A percentile compares a stretch with the other conserved stretches of the same genome.
Conservation (phyloP, 2,797 vertebrate genomes). For the Lerista edwardsae region DNA sequence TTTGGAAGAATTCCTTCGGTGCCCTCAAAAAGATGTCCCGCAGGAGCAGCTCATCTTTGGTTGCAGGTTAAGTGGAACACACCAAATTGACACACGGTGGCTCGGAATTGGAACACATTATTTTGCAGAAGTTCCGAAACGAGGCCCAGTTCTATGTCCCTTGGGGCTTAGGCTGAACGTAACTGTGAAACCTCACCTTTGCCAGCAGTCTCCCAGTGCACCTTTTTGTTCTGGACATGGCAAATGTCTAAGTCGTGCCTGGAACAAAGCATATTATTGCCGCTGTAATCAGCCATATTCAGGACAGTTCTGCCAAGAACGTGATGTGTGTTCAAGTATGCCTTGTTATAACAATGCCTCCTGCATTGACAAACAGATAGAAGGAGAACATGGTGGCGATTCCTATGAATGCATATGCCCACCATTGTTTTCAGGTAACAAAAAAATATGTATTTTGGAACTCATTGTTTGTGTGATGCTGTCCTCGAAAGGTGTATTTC, state of each 20-base stretch:
- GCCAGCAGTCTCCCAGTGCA: conserved; percentile 75
- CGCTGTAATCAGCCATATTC: conserved; percentile 79
- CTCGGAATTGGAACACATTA: conserved; percentile 82
- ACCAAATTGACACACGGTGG: conserved; percentile 79
- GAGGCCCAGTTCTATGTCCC: conserved; percentile 73
- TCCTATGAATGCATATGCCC: conserved; percentile 80
- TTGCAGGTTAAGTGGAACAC: conserved; percentile 71
- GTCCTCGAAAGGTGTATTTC: background rate
- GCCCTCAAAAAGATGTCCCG: conserved; percentile 57
- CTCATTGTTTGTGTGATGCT: too few species aligned
- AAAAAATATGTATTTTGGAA: background rate
- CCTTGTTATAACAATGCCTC: conserved; percentile 82
- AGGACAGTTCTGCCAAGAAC: conserved; percentile 84
- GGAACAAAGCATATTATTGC: conserved; percentile 80
- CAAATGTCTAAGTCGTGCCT: conserved; percentile 77
- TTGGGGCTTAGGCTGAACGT: conserved; percentile 84
- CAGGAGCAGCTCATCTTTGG: conserved; percentile 76
- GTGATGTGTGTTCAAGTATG: conserved; percentile 77
- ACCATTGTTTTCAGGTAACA: conserved; percentile 84
- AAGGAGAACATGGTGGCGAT: conserved; percentile 63
- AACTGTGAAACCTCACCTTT: conserved; percentile 81
- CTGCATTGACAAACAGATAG: conserved; percentile 75
- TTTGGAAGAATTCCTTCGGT: conserved; percentile 80
- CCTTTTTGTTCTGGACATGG: conserved; percentile 84
- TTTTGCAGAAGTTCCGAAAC: conserved; percentile 78